phyloP scores from a whole-genome alignment of 2,888 invertebrate genomes.

The Sphaeridia pumilis region DNA sequence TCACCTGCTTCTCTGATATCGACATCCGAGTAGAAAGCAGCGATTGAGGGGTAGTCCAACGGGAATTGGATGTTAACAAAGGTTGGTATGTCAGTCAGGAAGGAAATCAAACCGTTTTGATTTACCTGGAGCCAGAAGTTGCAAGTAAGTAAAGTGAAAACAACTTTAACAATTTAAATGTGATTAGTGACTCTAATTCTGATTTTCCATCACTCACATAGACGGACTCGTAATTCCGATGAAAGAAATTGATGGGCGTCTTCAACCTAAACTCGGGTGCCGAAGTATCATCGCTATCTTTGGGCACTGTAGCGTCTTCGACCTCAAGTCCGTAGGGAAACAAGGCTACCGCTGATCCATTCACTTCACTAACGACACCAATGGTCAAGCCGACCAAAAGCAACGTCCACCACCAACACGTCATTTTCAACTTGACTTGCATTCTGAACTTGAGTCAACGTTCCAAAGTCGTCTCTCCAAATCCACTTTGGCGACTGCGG shows the following conservation, averaged over 20 bases:
- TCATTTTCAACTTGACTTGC: too few relatives aligned
- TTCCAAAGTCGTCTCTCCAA: slow-evolving; percentile 17
- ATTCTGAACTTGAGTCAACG: too few relatives aligned
- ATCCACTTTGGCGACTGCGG: slow-evolving; percentile 32
- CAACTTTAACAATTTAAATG: too few relatives aligned
- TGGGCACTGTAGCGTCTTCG: slow-evolving; percentile 45
- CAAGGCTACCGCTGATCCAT: slow-evolving; percentile 36
- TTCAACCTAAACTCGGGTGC: slow-evolving; percentile 53
- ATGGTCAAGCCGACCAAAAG: not conserved
- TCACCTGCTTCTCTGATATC: slow-evolving; percentile 63
- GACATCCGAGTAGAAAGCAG: slow-evolving; percentile 81
- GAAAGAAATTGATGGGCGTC: slow-evolving; percentile 68
- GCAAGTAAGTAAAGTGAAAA: too few relatives aligned
- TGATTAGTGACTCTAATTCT: not conserved
- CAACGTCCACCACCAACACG: not conserved
- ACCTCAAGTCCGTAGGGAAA: slow-evolving; percentile 49
- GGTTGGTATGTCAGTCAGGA: slow-evolving; percentile 71
- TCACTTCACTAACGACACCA: not conserved
- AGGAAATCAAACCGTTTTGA: slow-evolving; percentile 78
- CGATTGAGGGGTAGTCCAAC: slow-evolving; percentile 74
- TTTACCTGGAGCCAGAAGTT: slow-evolving; percentile 56
- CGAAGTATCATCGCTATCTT: slow-evolving; percentile 49
- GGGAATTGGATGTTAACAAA: slow-evolving; percentile 84
- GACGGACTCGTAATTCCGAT: slow-evolving; percentile 58
- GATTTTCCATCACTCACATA: slow-evolving; percentile 58